A percentile compares a stretch with the other conserved stretches of the same genome.
Evolutionary conservation across 2,113 vertebrate genomes (phyloP).

Genomic region (Platycercus adscitus): DNA sequence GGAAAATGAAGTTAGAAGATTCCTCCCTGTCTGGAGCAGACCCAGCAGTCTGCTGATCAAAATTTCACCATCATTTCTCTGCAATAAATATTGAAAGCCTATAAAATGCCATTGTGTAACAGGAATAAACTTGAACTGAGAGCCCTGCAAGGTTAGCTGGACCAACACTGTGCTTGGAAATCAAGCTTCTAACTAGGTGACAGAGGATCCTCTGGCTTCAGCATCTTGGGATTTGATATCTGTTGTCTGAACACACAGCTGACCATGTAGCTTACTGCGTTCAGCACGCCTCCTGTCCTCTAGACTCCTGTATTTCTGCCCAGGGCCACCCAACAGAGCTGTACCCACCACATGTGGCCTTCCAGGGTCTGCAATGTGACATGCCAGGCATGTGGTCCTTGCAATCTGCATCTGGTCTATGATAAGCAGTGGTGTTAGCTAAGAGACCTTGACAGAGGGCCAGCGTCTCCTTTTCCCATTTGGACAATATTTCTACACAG

Average conservation of each 20-base stretch:
- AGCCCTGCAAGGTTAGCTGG: neutral
- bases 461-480: neutral
- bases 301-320: neutral
- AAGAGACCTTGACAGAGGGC: neutral
- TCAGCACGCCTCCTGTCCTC: neutral
- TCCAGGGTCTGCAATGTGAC: neutral
- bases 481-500: neutral
- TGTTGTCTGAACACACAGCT: neutral
- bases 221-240: neutral
- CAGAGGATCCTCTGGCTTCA: neutral
- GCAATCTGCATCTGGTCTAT: neutral
- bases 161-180: neutral
- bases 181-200: neutral
- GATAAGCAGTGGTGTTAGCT: neutral
- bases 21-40: neutral
- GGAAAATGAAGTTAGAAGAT: neutral
- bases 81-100: neutral
- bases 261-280: neutral
- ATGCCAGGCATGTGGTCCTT: neutral
- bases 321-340: neutral
- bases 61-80: neutral
- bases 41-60: neutral
- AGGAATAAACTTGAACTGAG: neutral
- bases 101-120: neutral
- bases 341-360: neutral